A percentile compares a stretch with the other conserved stretches of the same genome.
Evolutionary conservation across 2,113 vertebrate species (phyloP).

Genomic region (Chamaea fasciata): DNA sequence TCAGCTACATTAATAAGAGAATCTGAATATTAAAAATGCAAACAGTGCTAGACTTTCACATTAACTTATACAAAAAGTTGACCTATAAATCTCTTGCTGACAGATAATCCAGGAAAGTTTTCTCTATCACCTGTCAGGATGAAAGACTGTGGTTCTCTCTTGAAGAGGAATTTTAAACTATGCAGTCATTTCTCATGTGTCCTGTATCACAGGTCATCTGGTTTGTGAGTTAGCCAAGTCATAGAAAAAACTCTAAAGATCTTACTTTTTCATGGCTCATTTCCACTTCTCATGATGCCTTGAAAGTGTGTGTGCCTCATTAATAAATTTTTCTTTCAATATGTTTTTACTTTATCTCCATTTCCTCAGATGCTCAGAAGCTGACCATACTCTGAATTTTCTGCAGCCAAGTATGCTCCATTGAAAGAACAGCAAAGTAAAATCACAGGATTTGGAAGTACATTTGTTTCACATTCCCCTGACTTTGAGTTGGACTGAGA

Average conservation of each 20-base stretch:
- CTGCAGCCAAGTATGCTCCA: neutral
- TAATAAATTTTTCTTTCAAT: neutral
- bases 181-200: neutral
- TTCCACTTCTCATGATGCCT: neutral
- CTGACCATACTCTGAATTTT: neutral
- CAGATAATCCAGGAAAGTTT: neutral
- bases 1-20: neutral
- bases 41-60: neutral
- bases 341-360: neutral
- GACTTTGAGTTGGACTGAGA: neutral
- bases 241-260: neutral
- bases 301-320: neutral
- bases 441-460: neutral
- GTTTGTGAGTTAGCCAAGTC: neutral
- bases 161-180: neutral
- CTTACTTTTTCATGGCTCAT: neutral
- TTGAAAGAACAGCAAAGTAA: neutral
- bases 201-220: neutral
- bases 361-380: neutral
- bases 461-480: neutral
- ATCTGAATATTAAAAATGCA: neutral
- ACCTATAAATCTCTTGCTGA: neutral
- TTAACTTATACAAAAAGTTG: neutral
- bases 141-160: neutral
- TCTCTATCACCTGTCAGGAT: neutral